Conservation (phyloP, 2,888 invertebrate species). For the Cinara cedri region DNA sequence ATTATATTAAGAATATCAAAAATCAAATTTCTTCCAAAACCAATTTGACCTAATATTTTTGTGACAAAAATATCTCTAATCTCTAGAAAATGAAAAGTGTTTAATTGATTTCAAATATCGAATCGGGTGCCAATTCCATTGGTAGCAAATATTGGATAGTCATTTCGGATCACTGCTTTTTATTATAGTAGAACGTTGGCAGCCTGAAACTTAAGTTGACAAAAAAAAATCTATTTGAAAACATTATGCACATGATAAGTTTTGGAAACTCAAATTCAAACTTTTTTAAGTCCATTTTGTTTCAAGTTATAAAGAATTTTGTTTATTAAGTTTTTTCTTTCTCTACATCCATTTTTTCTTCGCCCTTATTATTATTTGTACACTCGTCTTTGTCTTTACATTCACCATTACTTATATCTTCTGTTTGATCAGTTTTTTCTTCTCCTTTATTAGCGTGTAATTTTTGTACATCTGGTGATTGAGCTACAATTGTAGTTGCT, state of each 20-base stretch:
- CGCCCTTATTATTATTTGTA: conserved; percentile 54
- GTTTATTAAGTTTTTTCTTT: conserved; percentile 24
- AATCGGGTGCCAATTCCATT: too few species aligned
- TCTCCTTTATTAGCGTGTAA: conserved; percentile 35
- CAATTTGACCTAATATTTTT: too few species aligned
- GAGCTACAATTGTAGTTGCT: not conserved
- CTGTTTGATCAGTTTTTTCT: not conserved
- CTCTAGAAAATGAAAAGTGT: too few species aligned
- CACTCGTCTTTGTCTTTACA: conserved; percentile 32
- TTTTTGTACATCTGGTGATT: conserved; percentile 30
- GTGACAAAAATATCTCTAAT: too few species aligned
- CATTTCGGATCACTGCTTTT: not conserved
- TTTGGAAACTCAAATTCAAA: not conserved
- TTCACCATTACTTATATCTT: conserved; percentile 8
- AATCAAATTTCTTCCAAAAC: too few species aligned
- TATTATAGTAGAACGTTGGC: not conserved
- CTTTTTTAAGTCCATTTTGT: not conserved
- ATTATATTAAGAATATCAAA: too few species aligned
- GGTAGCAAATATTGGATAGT: too few species aligned
- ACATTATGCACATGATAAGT: not conserved
- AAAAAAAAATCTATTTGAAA: not conserved
- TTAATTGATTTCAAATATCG: too few species aligned
- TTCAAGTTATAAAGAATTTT: not conserved
- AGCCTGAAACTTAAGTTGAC: not conserved
- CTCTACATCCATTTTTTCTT: conserved; percentile 36